A percentile compares a stretch with the other conserved stretches of the same genome.
phyloP scores from a whole-genome alignment of 2,797 vertebrate genomes.

The Macroramphosus scolopax region DNA sequence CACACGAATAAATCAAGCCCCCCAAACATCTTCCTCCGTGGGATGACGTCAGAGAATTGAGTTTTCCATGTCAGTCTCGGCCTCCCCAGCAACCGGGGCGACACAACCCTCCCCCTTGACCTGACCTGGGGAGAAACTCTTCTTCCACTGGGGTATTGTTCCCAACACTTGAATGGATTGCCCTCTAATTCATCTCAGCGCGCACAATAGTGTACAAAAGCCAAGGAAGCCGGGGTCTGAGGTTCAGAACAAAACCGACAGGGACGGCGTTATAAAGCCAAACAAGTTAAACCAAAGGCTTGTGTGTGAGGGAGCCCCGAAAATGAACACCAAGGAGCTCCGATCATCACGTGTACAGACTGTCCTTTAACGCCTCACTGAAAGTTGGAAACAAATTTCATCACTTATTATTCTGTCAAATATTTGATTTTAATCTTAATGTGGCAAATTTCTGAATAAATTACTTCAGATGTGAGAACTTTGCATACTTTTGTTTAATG shows the following conservation, averaged over 20 bases:
- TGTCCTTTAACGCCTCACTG: no score
- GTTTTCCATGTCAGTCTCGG: constrained; percentile 65
- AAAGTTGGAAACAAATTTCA: no score
- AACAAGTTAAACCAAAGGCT: constrained; percentile 27
- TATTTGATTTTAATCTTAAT: no score
- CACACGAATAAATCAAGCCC: constrained; percentile 73
- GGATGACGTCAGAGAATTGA: constrained; percentile 71
- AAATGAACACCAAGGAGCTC: constrained; percentile 1
- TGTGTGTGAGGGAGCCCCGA: no score
- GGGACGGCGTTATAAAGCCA: constrained; percentile 50
- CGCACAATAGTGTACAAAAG: constrained; percentile 68
- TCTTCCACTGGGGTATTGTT: constrained; percentile 68
- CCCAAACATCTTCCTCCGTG: constrained; percentile 45
- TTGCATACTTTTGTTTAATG: no score
- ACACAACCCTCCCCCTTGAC: constrained; percentile 66
- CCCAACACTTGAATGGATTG: constrained; percentile 75
- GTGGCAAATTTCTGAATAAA: no score
- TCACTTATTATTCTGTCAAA: no score
- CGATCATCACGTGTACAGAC: no score
- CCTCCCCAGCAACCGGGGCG: constrained; percentile 74
- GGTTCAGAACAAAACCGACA: constrained; percentile 55
- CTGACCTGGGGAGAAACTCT: constrained; percentile 64
- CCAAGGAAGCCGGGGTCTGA: constrained; percentile 46
- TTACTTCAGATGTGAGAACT: no score
- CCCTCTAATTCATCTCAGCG: constrained; percentile 74